Percentiles rank a stretch among this genome's conserved stretches.
Evolutionary conservation across 2,113 vertebrate genomes (phyloP).

Genomic region (Sceloporus tristichus): DNA sequence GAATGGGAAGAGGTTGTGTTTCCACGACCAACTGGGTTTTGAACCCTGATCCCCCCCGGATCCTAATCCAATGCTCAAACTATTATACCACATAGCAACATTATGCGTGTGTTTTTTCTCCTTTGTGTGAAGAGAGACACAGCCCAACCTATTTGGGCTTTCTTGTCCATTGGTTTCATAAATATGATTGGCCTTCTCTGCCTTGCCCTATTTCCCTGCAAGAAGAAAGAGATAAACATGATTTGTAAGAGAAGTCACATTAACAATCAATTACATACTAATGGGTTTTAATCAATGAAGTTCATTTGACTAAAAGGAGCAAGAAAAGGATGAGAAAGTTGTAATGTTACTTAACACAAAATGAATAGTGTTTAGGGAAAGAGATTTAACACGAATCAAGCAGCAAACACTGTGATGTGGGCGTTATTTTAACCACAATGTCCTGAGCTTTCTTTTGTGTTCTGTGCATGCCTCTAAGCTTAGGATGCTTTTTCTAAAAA

Average conservation of each 20-base stretch:
- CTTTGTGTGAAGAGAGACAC: not conserved
- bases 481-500: slow-evolving; percentile 56
- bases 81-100: too few relatives aligned
- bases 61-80: too few relatives aligned
- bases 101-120: too few relatives aligned
- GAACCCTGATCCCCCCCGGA: too few relatives aligned
- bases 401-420: slow-evolving; percentile 42
- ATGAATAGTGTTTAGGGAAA: slow-evolving; percentile 5
- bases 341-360: slow-evolving; percentile 59
- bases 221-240: slow-evolving; percentile 73
- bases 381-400: slow-evolving; percentile 46
- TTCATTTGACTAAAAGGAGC: slow-evolving; percentile 77
- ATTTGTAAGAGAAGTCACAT: slow-evolving; percentile 82
- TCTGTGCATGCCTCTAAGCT: slow-evolving; percentile 23
- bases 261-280: slow-evolving; percentile 81
- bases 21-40: too few relatives aligned
- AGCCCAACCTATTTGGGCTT: slow-evolving; percentile 41
- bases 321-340: slow-evolving; percentile 44
- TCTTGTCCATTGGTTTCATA: slow-evolving; percentile 57
- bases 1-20: too few relatives aligned
- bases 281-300: slow-evolving; percentile 78
- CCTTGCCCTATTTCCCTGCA: slow-evolving; percentile 33
- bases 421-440: slow-evolving; percentile 29
- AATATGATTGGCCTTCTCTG: slow-evolving; percentile 58
- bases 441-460: slow-evolving; percentile 42